phyloP scores from a whole-genome alignment of 2,797 vertebrate species.

The Prunella strophiata region DNA sequence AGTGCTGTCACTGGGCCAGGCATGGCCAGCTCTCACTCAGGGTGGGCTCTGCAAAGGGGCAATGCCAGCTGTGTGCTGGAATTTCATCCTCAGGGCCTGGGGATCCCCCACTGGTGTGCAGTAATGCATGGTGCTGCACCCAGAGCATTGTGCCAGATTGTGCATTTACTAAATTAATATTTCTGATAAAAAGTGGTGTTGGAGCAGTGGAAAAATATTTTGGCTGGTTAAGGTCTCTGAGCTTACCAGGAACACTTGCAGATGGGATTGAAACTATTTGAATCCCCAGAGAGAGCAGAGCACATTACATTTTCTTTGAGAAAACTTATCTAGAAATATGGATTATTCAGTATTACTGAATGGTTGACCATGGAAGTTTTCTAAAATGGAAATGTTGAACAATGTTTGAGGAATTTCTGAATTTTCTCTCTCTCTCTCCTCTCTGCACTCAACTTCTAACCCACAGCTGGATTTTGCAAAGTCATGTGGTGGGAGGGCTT shows the following conservation, averaged over 20 bases:
- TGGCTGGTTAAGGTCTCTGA: background rate
- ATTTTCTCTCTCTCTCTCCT: background rate
- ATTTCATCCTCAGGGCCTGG: background rate
- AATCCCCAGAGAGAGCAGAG: background rate
- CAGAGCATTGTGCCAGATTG: fast-evolving
- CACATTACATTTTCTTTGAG: background rate
- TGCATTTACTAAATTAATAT: background rate
- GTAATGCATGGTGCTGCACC: fast-evolving
- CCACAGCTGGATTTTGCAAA: background rate
- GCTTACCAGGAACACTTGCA: background rate
- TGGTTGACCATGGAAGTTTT: background rate
- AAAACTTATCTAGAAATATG: background rate
- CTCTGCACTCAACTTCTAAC: background rate
- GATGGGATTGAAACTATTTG: background rate
- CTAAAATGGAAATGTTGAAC: background rate
- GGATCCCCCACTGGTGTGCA: fast-evolving
- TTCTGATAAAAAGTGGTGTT: background rate
- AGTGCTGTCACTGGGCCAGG: background rate
- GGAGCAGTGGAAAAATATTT: background rate
- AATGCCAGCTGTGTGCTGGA: background rate
- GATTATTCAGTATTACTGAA: background rate
- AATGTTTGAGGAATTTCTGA: background rate
- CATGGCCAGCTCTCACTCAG: fast-evolving
- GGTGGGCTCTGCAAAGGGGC: fast-evolving
- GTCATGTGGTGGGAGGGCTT: background rate